Evolutionary conservation across 2,797 vertebrate genomes (phyloP), one percentile per base, ranked within the genome.

Genomic region (Neostethus bicornis): DNA sequence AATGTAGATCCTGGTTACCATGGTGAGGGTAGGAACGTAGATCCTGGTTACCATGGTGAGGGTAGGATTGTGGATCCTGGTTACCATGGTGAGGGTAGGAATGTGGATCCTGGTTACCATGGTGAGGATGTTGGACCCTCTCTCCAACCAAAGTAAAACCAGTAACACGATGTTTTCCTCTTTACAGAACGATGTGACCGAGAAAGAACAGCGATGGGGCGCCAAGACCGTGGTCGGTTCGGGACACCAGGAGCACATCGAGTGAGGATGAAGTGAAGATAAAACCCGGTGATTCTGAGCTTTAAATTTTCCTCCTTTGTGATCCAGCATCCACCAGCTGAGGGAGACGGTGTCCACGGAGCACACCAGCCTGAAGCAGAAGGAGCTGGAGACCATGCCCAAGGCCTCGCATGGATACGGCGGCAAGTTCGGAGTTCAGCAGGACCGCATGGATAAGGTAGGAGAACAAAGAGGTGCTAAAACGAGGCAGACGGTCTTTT

Each of bases 151-250:
- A n/a, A n/a, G n/a, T n/a, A n/a, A n/a, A n/a, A n/a, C n/a, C n/a
- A n/a, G n/a, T n/a, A n/a, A n/a, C n/a, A n/a, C n/a, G n/a, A n/a
- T n/a, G n/a, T n/a, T n/a, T n/a, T 26, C 26, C 26, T 26, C 3
- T 8, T 7, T 31, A 10, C 7, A 99, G 97, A 99, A 99, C 2
- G 96, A 99, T 1, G 88, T 99, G 2, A 94, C 94, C 0, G 97
- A 99, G 81, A 95, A 96, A 61, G 96, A 99, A 14, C 96, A 98
- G 84, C 91, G 97, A 65, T 99, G 97, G 97, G 96, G 97, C 2
- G 96, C 97, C 12, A 98, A 97, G 82, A 96, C 97, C 0, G 96
- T 99, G 77, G 87, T 81, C 2, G 97, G 97, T 14, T 99, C 97
- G 0, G 97, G 97, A 54, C 97, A 98, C 74, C 97, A 98, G 87